Base-by-base conservation (phyloP, 2,888 invertebrate genomes). In the Camponotus fellah region DNA sequence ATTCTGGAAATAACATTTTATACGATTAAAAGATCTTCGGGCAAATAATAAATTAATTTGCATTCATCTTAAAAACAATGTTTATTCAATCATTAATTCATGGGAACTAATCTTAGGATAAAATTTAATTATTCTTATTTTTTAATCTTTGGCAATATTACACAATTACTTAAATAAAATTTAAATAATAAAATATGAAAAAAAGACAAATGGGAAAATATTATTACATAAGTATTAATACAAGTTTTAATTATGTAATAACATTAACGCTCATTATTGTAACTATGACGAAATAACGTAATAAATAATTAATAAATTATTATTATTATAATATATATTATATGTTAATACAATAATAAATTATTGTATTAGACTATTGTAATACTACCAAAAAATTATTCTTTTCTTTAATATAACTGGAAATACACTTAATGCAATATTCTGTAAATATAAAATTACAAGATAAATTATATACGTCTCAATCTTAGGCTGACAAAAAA, bases 81-180 rank as follows among this genome's bases (percentile, higher is more conserved):
- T 87, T 85, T 53, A 85, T 87, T 84, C 84, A 2, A 26, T 26
- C 26, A 65, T 43, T 40, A 5, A 4, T 40, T 56, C 14, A 17
- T n/a, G 5, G 32, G 88, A 87, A 85, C 26, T 83, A 84, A 88
- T 86, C 83, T 88, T 89, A 82, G 81, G 72, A 86, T 74, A 64
- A 81, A 82, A 89, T 69, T 64, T 65, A 26, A 37, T 37, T 37
- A 53, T 56, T 77, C 6, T 77, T 14, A 10, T 3, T n/a, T 6
- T 21, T 43, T 17, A 14, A 53, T 56, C 32, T 53, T 56, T 66
- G 43, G 65, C 14, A 10, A 5, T 32, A 32, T 53, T 37, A 37
- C n/a, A 12, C 3, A 71, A 9, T 56, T 26, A 26, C 26, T 26
- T 2, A 26, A 14, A 58, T 32, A 14, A 46, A 46, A 46, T 26